Evolutionary conservation across 64 coral and sea anemone genomes (phyloP).

Genomic region (Dendrophyllia cribrosa): DNA sequence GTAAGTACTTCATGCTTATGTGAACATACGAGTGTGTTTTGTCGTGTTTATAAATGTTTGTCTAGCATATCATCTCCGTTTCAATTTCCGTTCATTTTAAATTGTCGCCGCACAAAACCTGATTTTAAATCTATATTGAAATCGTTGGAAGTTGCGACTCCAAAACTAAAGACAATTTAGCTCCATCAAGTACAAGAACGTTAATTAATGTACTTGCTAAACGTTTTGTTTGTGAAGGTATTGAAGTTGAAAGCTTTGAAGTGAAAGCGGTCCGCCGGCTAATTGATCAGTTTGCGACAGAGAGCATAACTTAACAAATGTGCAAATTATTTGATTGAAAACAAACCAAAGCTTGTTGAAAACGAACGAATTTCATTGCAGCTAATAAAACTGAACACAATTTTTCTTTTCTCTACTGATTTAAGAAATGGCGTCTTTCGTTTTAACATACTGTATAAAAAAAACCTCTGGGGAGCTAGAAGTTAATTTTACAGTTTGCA

Average conservation of each 20-base stretch:
- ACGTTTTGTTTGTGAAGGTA: constrained; percentile 12
- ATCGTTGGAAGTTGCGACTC: not conserved
- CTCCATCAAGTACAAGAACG: not conserved
- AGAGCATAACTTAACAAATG: not conserved
- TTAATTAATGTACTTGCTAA: not conserved
- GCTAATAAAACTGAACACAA: too few relatives aligned
- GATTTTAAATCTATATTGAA: not conserved
- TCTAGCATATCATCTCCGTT: not conserved
- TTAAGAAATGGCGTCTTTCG: too few relatives aligned
- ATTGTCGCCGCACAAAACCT: not conserved
- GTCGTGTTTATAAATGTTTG: not conserved
- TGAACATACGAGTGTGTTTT: not conserved
- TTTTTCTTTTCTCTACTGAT: too few relatives aligned
- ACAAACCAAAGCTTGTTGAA: not conserved
- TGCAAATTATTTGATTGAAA: not conserved
- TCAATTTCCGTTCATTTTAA: not conserved
- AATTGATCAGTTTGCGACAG: not conserved
- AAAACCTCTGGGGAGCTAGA: too few relatives aligned
- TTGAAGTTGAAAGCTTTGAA: constrained; percentile 4
- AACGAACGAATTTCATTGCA: not conserved
- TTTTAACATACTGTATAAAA: too few relatives aligned
- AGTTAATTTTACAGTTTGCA: too few relatives aligned
- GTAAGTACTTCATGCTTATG: not conserved
- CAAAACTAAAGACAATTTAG: not conserved
- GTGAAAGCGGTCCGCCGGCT: not conserved